phyloP scores from a whole-genome alignment of 2,113 vertebrate genomes.

The Deroptyus accipitrinus region DNA sequence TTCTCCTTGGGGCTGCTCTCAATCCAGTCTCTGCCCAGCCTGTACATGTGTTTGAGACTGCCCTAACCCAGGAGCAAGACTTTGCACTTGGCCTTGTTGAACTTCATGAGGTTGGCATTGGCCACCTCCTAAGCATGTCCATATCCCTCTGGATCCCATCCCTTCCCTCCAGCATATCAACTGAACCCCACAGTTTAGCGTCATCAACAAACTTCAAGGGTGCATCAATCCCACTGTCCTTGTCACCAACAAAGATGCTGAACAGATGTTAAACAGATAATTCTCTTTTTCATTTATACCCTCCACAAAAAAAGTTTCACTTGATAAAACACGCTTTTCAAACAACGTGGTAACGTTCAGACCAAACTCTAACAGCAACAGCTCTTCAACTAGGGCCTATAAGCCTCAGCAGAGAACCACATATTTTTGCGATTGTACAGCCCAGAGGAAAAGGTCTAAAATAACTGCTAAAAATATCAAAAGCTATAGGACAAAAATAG shows the following conservation, averaged over 20 bases:
- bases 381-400: neutral
- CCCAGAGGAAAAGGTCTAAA: slow-evolving; percentile 23
- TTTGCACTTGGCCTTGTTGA: neutral
- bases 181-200: neutral
- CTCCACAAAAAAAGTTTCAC: neutral
- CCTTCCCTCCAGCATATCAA: neutral
- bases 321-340: neutral
- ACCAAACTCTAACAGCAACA: neutral
- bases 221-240: neutral
- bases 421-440: neutral
- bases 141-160: neutral
- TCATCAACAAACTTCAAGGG: neutral
- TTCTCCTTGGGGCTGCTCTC: neutral
- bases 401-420: neutral
- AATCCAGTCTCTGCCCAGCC: neutral
- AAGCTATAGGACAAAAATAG: slow-evolving; percentile 34
- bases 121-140: neutral
- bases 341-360: neutral
- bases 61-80: neutral
- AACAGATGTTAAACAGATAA: neutral
- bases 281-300: neutral
- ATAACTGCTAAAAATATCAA: neutral
- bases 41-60: neutral
- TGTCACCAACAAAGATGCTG: neutral
- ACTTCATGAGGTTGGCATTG: neutral